phyloP scores from a whole-genome alignment of 1,140 invertebrate genomes.

The Listronotus oregonensis region DNA sequence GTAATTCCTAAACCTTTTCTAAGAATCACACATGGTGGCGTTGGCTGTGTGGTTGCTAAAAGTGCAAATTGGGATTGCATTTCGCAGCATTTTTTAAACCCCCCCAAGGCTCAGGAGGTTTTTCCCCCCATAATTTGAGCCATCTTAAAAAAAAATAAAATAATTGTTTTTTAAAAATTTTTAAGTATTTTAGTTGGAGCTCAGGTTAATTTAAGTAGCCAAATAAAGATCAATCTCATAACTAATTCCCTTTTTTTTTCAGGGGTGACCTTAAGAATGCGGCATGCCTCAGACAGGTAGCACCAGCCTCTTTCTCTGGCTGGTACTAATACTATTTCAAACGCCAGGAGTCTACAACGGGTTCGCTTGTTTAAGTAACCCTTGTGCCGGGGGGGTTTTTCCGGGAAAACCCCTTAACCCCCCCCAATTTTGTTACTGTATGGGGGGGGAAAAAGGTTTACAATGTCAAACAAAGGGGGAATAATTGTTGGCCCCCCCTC shows the following conservation, averaged over 20 bases:
- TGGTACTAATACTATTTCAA: slow-evolving; percentile 23
- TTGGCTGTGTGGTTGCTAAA: no score
- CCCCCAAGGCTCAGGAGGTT: no score
- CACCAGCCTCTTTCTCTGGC: slow-evolving; percentile 21
- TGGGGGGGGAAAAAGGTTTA: slow-evolving; percentile 85
- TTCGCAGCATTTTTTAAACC: no score
- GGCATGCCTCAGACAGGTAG: slow-evolving; percentile 36
- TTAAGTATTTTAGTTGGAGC: no score
- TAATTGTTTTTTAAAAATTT: no score
- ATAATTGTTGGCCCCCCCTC: slow-evolving; percentile 91
- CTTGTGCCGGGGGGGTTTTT: slow-evolving; percentile 84
- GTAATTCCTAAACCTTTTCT: no score
- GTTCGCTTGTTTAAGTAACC: slow-evolving; percentile 78
- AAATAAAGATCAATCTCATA: neutral
- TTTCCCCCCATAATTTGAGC: no score
- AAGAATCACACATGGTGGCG: no score
- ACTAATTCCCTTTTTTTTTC: slow-evolving; percentile 9
- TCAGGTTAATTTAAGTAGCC: neutral
- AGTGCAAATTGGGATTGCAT: no score
- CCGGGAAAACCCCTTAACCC: slow-evolving; percentile 81
- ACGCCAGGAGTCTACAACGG: slow-evolving; percentile 54
- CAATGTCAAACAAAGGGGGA: slow-evolving; percentile 91
- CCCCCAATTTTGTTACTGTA: slow-evolving; percentile 83
- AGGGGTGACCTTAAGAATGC: slow-evolving; percentile 31
- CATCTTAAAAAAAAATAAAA: no score